Conservation (phyloP, 2,888 invertebrate species). For the Athrips mouffetella region DNA sequence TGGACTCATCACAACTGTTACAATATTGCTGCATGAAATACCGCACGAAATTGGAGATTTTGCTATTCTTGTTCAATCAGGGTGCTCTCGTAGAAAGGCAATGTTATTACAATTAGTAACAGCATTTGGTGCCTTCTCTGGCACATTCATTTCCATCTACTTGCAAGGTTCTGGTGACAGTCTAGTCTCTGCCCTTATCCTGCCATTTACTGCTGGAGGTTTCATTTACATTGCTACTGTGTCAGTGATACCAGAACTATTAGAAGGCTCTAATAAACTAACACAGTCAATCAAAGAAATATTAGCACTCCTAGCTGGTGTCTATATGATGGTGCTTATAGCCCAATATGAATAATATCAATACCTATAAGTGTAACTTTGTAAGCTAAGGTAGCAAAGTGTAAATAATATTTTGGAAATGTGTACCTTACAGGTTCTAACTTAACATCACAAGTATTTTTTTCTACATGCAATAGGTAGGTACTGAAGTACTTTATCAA, state of each 20-base stretch:
- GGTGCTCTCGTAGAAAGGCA: conserved; percentile 95
- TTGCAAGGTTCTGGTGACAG: conserved; percentile 85
- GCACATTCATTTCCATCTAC: conserved; percentile 92
- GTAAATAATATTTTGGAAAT: conserved; percentile 11
- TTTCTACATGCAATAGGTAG: neutral
- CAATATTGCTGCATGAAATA: conserved; percentile 98
- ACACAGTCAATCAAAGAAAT: conserved; percentile 95
- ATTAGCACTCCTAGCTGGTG: conserved; percentile 90
- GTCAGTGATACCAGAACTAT: conserved; percentile 97
- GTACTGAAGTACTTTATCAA: too few relatives aligned
- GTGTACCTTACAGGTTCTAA: neutral
- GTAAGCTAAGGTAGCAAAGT: neutral
- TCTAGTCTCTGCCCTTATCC: conserved; percentile 89
- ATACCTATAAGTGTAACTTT: neutral
- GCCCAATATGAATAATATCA: conserved; percentile 79
- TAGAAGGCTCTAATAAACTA: conserved; percentile 91
- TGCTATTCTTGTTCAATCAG: conserved; percentile 98
- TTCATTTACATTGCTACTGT: conserved; percentile 99
- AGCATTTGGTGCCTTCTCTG: conserved; percentile 95
- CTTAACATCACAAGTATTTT: conserved; percentile 11
- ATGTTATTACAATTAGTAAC: conserved; percentile 96
- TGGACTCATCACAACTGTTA: conserved; percentile 94
- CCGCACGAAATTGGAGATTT: conserved; percentile 99
- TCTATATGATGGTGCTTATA: conserved; percentile 97
- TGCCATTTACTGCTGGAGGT: conserved; percentile 99